Evolutionary conservation across 2,888 invertebrate genomes (phyloP), one percentile per base, ranked within the genome.

Genomic region (Geophilus truncorum): DNA sequence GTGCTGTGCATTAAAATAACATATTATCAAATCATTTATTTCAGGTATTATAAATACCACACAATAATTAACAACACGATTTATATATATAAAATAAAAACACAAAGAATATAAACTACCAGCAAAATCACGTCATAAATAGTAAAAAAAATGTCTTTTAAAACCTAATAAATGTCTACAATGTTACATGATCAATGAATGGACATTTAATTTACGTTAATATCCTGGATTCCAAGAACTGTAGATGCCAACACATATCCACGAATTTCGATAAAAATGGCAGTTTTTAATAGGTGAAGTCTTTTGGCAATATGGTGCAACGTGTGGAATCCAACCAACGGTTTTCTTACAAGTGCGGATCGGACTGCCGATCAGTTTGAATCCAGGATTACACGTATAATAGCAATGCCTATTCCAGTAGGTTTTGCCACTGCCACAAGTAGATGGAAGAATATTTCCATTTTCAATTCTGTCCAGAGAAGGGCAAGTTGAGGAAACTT

Each of bases 391-490:
- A 83, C 90, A 90, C 70, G 88, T 87, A 62, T 90, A 84, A 21
- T 85, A 84, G 70, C 85, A 85, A 81, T 85, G 84, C 83, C 84
- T 87, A 6, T 90, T 89, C n/a, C 87, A 85, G 81, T 86, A 85
- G 32, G 87, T 86, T 82, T 87, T 86, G n/a, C 89, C 88, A 18
- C 85, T 85, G n/a, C 88, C 86, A 83, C 91, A 91, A 75, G 87
- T 86, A 36, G 88, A 86, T 0, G 91, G 91, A 15, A 88, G 82
- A 34, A 91, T 87, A 82, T 88, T 86, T 18, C 91, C 91, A 83
- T 89, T 87, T 32, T 86, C 85, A 0, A 90, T 89, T 15, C 85
- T 84, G 0, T 86, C 85, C 7, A 91, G 84, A 51, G 87, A 87
- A 0, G 89, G 88, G 83, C 91, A 91, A 7, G 88, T 84, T 62